Evolutionary conservation across 1,140 invertebrate species (phyloP).

Genomic region (Latrodectus geometricus): DNA sequence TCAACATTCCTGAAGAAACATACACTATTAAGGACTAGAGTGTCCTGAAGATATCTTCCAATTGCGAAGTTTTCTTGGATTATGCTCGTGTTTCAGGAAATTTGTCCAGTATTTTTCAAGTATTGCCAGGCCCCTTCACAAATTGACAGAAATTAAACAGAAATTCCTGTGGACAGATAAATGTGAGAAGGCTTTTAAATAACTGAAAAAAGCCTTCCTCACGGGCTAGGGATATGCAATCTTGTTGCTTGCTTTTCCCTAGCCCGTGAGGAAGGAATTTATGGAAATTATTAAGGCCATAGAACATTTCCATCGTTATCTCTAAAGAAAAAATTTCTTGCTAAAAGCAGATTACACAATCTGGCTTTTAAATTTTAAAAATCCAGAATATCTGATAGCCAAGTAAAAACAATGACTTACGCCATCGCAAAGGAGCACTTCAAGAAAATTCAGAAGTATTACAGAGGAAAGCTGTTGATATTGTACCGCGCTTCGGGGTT

Average conservation of each 20-base stretch:
- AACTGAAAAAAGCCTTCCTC: slow-evolving; percentile 34
- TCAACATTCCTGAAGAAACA: background rate
- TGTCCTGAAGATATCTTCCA: slow-evolving; percentile 2
- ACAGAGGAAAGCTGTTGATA: too few species aligned
- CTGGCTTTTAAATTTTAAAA: background rate
- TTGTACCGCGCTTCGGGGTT: too few species aligned
- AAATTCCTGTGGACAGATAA: slow-evolving; percentile 6
- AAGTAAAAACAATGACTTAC: background rate
- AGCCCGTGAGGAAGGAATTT: slow-evolving; percentile 62
- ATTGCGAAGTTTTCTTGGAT: slow-evolving; percentile 16
- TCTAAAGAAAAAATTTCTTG: background rate
- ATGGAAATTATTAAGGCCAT: background rate
- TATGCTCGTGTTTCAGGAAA: background rate
- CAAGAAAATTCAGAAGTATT: background rate
- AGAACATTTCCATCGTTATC: slow-evolving; percentile 7
- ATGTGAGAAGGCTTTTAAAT: slow-evolving; percentile 8
- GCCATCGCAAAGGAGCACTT: background rate
- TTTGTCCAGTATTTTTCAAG: background rate
- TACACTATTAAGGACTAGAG: background rate
- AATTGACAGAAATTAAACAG: background rate
- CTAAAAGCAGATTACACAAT: background rate
- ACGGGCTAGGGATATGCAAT: too few species aligned
- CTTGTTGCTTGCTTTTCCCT: slow-evolving; percentile 66
- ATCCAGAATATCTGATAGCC: background rate
- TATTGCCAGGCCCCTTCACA: too few species aligned